Conservation (phyloP, 2,797 vertebrate species). For the Takifugu ocellatus region DNA sequence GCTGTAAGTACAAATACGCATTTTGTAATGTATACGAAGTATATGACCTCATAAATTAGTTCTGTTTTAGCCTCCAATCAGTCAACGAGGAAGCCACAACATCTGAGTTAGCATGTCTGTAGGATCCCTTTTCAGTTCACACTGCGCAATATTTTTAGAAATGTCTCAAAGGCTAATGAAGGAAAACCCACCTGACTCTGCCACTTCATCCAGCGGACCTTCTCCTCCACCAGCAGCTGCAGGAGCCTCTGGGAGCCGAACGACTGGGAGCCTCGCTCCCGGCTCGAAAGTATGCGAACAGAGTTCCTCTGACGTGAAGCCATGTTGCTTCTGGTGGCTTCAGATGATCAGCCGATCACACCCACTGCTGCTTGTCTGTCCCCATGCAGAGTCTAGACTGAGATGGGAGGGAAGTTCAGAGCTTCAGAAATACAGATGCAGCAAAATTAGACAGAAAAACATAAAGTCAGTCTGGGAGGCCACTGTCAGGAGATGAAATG, state of each 20-base stretch:
- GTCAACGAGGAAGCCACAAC: too few species aligned
- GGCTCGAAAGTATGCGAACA: conserved; percentile 89
- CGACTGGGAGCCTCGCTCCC: conserved; percentile 89
- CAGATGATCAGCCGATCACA: conserved; percentile 72
- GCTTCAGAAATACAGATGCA: background rate
- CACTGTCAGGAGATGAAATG: too few species aligned
- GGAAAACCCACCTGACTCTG: conserved; percentile 87
- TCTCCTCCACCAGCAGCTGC: conserved; percentile 97
- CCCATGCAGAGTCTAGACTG: conserved; percentile 80
- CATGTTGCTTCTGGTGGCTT: conserved; percentile 64
- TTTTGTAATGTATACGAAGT: too few species aligned
- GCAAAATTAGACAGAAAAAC: background rate
- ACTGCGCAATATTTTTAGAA: too few species aligned
- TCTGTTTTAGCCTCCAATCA: too few species aligned
- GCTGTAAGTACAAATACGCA: too few species aligned
- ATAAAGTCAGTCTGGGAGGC: background rate
- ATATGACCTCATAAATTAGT: too few species aligned
- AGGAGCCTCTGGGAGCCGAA: conserved; percentile 90
- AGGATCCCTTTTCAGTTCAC: too few species aligned
- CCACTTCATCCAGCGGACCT: conserved; percentile 98
- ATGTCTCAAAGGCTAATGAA: background rate
- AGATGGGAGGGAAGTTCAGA: conserved; percentile 5
- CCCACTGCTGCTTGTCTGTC: conserved; percentile 61
- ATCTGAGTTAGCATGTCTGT: too few species aligned
- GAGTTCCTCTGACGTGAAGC: conserved; percentile 92